These are phyloP conservation scores for Chlamydotis undulata DNA, from an alignment of 2,113 vertebrate genomes.

Conservation along the genomic window DNA sequence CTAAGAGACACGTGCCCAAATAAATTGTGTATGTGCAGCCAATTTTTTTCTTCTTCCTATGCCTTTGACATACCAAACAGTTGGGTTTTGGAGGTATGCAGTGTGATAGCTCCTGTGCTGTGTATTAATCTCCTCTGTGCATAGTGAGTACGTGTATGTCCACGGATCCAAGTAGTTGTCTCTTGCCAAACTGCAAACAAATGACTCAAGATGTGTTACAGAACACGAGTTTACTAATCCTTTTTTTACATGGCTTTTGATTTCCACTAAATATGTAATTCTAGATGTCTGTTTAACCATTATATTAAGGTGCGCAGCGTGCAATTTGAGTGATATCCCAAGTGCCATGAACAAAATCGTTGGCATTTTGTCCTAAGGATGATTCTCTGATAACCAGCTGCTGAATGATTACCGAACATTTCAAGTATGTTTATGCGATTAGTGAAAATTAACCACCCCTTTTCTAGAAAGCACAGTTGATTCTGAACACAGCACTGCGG, in stretches of 20 bases:
- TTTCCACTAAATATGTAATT: neutral
- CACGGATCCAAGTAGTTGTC: neutral
- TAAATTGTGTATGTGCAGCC: neutral
- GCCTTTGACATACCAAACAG: neutral
- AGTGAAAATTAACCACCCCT: neutral
- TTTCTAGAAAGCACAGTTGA: neutral
- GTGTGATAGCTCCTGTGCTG: neutral
- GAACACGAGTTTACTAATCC: neutral
- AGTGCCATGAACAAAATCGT: neutral
- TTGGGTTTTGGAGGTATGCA: neutral
- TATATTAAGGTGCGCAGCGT: fast-evolving
- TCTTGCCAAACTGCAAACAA: neutral
- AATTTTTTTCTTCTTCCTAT: neutral
- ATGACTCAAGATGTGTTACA: neutral
- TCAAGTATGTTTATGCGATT: neutral
- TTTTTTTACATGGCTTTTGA: neutral
- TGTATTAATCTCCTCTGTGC: neutral
- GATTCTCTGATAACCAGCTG: neutral
- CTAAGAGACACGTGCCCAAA: fast-evolving
- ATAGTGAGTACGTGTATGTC: neutral
- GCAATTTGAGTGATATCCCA: neutral
- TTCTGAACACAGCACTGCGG: neutral
- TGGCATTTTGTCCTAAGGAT: neutral
- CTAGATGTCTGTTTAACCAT: neutral
- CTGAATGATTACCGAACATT: neutral